Base-by-base conservation (phyloP, 2,888 invertebrate species). In the Empis livida region DNA sequence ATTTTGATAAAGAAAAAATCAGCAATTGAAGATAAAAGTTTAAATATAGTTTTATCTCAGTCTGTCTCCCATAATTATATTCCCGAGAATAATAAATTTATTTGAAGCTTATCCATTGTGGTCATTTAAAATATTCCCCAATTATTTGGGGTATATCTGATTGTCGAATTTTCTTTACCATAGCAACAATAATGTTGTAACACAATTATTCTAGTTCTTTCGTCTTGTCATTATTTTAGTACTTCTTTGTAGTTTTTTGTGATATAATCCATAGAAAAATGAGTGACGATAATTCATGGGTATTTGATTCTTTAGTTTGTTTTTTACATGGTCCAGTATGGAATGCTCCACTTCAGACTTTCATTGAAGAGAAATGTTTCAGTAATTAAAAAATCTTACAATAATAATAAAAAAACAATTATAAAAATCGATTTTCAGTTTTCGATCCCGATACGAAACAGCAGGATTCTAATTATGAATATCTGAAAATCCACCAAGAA, bases 271-370 rank as follows among this genome's bases (percentile, higher is more conserved):
- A 16, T 20, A 17, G 8, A 16, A 55, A 41, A 49, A 70, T 70
- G 69, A 54, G 70, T 9, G 81, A 80, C 51, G 82, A 81, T 49
- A 84, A 82, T 67, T 79, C 84, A 8, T 91, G 91, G 91, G 88
- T 94, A 13, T 89, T 92, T 60, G 94, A 94, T 71, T 91, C 91
- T 1, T 71, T 94, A 49, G 83, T 94, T 23, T 87, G 88, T 50
- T 94, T 92, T 66, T 72, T 94, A 45, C 89, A 91, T 65, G 92
- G 93, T 3, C 91, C 93, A 0, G 78, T 93, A 42, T 94, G 94
- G 89, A 91, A 90, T 62, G 82, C 89, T 13, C 93, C 94, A 1
- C 71, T 94, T 45, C 78, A 90, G 60, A 89, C 87, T 30, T 94
- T 93, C 62, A 87, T 93, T 54, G 94, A 94, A 69, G 89, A 91